Conservation (phyloP, 2,113 vertebrate species). For the Hemichromis elongatus region DNA sequence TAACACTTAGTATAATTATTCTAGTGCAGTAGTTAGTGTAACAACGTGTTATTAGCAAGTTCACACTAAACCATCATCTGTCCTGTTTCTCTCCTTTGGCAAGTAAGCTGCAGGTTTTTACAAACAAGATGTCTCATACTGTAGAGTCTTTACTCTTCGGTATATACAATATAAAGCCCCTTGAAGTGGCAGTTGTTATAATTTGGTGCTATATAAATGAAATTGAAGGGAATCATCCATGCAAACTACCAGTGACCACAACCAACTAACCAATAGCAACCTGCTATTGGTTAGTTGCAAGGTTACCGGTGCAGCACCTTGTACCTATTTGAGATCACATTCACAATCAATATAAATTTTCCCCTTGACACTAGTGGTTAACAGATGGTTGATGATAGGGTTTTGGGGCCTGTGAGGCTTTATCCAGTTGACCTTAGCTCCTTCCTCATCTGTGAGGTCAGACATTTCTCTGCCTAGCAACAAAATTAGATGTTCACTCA, state of each 20-base stretch:
- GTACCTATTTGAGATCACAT: background rate
- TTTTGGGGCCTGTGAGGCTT: accelerated
- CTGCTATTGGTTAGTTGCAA: background rate
- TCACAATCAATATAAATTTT: background rate
- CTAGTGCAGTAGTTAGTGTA: no score
- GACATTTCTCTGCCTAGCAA: background rate
- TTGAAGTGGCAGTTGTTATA: background rate
- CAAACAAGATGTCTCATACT: background rate
- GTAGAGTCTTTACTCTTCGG: background rate
- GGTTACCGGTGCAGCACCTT: background rate
- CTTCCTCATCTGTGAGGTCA: background rate
- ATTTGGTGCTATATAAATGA: background rate
- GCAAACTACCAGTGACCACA: background rate
- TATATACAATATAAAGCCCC: background rate
- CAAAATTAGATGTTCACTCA: background rate
- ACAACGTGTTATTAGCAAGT: background rate
- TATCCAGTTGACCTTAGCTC: background rate
- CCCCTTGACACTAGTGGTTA: background rate
- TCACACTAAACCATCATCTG: background rate
- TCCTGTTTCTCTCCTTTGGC: background rate
- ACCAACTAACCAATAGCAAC: no score
- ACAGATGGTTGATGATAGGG: background rate
- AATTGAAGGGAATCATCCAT: background rate
- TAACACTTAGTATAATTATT: background rate
- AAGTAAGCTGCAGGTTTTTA: background rate